Conservation (phyloP, 2,797 vertebrate species). For the Sebastiscus albofasciatus region DNA sequence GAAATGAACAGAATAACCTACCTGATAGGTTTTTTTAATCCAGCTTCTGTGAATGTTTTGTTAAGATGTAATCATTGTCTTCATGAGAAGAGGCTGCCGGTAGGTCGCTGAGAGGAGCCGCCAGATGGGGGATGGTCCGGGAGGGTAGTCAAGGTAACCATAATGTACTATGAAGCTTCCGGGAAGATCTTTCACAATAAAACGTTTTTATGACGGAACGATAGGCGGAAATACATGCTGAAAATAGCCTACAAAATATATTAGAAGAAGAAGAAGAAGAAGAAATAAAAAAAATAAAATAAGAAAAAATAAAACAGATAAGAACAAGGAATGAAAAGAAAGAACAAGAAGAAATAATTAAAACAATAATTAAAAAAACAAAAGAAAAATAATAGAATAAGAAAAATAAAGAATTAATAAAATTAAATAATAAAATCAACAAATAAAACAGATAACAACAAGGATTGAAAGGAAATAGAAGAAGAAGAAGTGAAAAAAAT, state of each 20-base stretch:
- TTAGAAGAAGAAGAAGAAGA: background rate
- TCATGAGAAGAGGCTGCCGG: constrained; percentile 24
- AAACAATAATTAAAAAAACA: background rate
- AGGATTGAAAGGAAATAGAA: background rate
- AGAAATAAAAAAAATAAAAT: background rate
- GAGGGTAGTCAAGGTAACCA: background rate
- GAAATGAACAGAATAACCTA: constrained; percentile 48
- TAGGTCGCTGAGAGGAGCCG: constrained; percentile 35
- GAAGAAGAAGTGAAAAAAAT: too few species aligned
- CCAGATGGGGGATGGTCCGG: constrained; percentile 73
- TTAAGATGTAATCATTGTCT: constrained; percentile 49
- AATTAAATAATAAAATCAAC: background rate
- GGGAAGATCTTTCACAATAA: constrained; percentile 56
- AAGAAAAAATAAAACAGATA: background rate
- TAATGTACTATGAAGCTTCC: constrained; percentile 1
- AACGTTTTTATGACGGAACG: background rate
- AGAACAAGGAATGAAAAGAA: too few species aligned
- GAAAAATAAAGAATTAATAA: background rate
- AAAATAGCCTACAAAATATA: background rate
- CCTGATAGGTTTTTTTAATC: constrained; percentile 49
- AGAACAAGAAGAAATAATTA: too few species aligned
- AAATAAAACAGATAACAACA: background rate
- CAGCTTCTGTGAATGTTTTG: constrained; percentile 21
- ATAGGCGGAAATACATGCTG: background rate
- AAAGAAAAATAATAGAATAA: background rate